These are phyloP conservation scores for Pituophis catenifer DNA, from an alignment of 2,113 vertebrate genomes.

Conservation along the genomic window DNA sequence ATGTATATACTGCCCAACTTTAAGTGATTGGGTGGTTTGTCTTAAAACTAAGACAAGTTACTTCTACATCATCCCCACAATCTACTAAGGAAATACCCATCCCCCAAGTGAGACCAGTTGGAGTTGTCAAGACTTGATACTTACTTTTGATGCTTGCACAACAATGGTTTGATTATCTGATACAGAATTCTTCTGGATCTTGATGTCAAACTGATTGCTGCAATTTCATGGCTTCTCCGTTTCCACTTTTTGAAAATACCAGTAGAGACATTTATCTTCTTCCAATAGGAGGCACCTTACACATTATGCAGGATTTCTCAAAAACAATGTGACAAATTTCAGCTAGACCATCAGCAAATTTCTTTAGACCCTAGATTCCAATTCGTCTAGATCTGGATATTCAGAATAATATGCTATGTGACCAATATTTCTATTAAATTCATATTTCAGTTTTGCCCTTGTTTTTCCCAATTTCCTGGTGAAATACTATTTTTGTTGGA, in stretches of 20 bases:
- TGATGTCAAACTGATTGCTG: neutral
- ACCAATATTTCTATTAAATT: neutral
- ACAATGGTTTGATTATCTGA: neutral
- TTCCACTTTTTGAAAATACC: neutral
- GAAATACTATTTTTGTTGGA: neutral
- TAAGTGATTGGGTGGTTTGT: neutral
- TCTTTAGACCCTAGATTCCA: neutral
- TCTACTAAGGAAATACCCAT: neutral
- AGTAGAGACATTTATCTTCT: neutral
- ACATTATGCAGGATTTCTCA: neutral
- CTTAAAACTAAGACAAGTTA: neutral
- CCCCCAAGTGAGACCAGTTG: neutral
- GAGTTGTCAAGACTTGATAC: neutral
- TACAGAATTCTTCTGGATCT: neutral
- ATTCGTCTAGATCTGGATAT: neutral
- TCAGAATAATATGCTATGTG: neutral
- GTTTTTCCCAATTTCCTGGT: neutral
- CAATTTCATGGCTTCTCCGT: neutral
- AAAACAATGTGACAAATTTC: neutral
- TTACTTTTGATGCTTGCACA: neutral
- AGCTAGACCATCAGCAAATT: neutral
- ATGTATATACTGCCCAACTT: neutral
- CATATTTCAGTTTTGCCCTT: neutral
- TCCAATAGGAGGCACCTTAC: neutral
- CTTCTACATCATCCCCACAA: neutral